Base-by-base conservation (phyloP, 1,140 invertebrate species). In the Holotrichia oblita region DNA sequence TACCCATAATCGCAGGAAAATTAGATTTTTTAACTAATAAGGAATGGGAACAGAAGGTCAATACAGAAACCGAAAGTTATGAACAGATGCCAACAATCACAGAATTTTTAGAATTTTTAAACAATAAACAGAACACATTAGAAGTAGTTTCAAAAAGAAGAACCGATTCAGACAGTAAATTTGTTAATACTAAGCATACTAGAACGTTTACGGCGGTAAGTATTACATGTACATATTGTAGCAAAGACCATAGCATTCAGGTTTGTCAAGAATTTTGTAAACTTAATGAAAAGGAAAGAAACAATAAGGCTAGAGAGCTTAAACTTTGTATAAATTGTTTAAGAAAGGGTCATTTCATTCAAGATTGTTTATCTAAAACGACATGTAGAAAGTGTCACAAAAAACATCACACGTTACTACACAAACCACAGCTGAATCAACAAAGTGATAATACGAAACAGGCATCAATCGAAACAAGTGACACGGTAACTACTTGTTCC, bases 21-120 rank as follows among this genome's bases (percentile, higher is more conserved):
- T 42, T 83, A 10, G 80, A 81, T 78, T 14, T 20, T 6, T 40
- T 41, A 9, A 77, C 78, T 1, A 76, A 42, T 6, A 55, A 80
- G 73, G 76, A 79, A 6, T 84, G 83, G 82, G 80, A 82, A 75
- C 22, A 69, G 24, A 75, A 59, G 20, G 40, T 80, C 10, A 81
- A 80, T 73, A 22, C 24, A 73, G 24, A 61, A 44, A 44, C 14
- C 14, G 59, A 22, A 61, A 17, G 59, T 20, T 61, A 8, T 8
- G n/a, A 22, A 17, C n/a, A n/a, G n/a, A n/a, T n/a, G n/a, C n/a
- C n/a, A n/a, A n/a, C n/a, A n/a, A n/a, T n/a, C n/a, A n/a, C n/a
- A n/a, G n/a, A n/a, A n/a, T n/a, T n/a, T n/a, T n/a, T n/a, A n/a
- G n/a, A n/a, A n/a, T n/a, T n/a, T n/a, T n/a, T n/a, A n/a, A n/a